Conservation (phyloP, 1,140 invertebrate species). For the Antheraea pernyi region DNA sequence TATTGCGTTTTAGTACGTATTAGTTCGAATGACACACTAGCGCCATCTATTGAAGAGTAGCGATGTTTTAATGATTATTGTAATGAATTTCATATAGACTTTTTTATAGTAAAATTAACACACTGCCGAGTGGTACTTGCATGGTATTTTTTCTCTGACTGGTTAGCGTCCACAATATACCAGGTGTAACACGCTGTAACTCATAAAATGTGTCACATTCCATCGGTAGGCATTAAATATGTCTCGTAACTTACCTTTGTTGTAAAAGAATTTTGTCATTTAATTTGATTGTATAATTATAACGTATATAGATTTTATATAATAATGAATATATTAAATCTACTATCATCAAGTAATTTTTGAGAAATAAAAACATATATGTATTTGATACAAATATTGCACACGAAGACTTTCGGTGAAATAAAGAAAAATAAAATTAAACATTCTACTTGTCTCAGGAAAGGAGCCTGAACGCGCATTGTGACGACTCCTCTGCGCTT, state of each 20-base stretch:
- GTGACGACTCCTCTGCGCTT: conserved; percentile 48
- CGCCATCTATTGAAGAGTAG: conserved; percentile 52
- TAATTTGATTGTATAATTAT: no score
- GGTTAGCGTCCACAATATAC: no score
- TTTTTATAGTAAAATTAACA: no score
- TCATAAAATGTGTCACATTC: no score
- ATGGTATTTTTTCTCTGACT: no score
- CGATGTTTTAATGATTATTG: neutral
- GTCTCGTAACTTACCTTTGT: no score
- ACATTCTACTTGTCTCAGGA: conserved; percentile 72
- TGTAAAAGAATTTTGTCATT: no score
- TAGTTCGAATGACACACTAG: conserved; percentile 12
- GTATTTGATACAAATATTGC: conserved; percentile 74
- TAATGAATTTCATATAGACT: no score
- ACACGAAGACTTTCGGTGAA: conserved; percentile 52
- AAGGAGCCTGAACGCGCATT: conserved; percentile 58
- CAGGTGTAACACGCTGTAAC: no score
- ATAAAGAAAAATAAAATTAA: conserved; percentile 59
- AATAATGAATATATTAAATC: neutral
- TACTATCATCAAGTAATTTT: conserved; percentile 48
- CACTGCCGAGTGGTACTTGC: no score
- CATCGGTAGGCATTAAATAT: no score
- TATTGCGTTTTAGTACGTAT: neutral
- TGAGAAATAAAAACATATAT: conserved; percentile 60
- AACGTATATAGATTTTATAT: no score